Percentiles rank a stretch among this genome's conserved stretches.
phyloP scores from a whole-genome alignment of 2,888 invertebrate genomes.

The Cosmia trapezina region DNA sequence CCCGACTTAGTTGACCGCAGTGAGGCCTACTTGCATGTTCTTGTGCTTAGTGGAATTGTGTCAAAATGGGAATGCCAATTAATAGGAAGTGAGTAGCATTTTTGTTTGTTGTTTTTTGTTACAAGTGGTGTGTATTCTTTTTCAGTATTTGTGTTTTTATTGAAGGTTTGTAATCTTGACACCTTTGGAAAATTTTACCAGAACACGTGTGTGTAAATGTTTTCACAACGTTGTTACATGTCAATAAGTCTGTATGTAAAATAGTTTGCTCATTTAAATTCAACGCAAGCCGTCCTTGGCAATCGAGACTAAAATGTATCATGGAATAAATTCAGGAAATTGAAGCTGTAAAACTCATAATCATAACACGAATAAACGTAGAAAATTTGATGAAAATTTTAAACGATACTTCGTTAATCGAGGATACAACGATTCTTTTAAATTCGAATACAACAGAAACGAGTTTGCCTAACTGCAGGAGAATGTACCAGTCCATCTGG shows the following conservation, averaged over 20 bases:
- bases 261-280: constrained; percentile 5
- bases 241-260: background rate
- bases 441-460: constrained; percentile 2
- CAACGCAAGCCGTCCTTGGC: no score
- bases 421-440: background rate
- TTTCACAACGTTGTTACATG: background rate
- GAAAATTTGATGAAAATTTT: background rate
- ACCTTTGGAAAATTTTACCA: background rate
- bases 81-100: constrained; percentile 54
- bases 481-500: constrained; percentile 35
- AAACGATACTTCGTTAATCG: background rate
- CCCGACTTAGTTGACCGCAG: constrained; percentile 56
- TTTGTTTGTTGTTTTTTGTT: constrained; percentile 6
- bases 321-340: constrained; percentile 11
- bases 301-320: no score
- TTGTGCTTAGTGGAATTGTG: constrained; percentile 47
- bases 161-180: background rate
- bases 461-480: constrained; percentile 25
- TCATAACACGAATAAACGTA: background rate
- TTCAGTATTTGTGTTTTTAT: constrained; percentile 4
- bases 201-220: constrained; percentile 1
- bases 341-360: background rate
- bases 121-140: constrained; percentile 16
- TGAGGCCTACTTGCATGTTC: constrained; percentile 38
- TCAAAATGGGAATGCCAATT: constrained; percentile 53